Conservation (phyloP, 2,797 vertebrate genomes). For the Diceros bicornis region DNA sequence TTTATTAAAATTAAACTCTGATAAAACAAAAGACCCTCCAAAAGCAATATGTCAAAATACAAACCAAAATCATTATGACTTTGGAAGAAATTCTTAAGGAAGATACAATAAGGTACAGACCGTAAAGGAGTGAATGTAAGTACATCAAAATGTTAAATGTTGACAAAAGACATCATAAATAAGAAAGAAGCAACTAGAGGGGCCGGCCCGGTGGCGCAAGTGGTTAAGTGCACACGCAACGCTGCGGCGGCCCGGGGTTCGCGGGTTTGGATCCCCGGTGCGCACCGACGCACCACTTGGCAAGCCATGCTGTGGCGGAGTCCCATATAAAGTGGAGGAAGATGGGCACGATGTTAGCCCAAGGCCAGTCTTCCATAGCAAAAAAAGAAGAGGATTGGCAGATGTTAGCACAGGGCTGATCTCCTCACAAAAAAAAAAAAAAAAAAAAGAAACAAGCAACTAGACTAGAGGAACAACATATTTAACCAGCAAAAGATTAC, state of each 20-base stretch:
- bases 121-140: not conserved
- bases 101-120: not conserved
- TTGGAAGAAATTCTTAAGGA: constrained; percentile 50
- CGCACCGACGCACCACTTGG: no score
- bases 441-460: not conserved
- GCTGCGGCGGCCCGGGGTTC: no score
- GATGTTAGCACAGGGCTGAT: no score
- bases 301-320: no score
- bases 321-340: no score
- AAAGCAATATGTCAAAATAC: not conserved
- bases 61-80: not conserved
- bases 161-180: not conserved
- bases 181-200: not conserved
- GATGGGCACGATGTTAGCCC: no score
- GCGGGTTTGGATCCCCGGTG: no score
- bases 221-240: no score
- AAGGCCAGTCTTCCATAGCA: no score
- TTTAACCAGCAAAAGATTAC: not conserved
- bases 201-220: no score
- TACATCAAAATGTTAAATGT: not conserved
- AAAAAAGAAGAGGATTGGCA: no score
- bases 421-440: no score
- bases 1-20: not conserved
- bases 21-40: not conserved
- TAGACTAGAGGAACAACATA: not conserved